Conservation (phyloP, 2,888 invertebrate genomes). For the Caenorhabditis doughertyi region DNA sequence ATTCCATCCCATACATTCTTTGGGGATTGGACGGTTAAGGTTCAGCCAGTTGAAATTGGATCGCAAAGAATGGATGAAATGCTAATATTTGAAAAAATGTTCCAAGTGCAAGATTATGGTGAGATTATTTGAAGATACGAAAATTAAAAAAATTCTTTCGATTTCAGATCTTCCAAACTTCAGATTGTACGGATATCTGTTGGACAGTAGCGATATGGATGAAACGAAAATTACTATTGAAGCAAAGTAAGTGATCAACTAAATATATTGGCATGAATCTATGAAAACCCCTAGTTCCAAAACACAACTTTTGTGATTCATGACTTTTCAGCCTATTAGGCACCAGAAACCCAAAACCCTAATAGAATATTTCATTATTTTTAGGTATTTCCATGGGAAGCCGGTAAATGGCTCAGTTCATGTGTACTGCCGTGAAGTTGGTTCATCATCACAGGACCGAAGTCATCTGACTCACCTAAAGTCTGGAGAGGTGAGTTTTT, state of each 20-base stretch:
- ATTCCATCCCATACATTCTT: constrained; percentile 75
- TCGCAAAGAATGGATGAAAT: constrained; percentile 27
- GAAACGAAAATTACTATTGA: constrained; percentile 47
- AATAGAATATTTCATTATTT: constrained; percentile 22
- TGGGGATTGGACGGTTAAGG: constrained; percentile 75
- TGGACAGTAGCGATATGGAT: constrained; percentile 34
- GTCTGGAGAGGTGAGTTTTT: constrained; percentile 49
- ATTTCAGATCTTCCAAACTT: constrained; percentile 67
- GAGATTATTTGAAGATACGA: background rate
- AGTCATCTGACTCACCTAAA: constrained; percentile 54
- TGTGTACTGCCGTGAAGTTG: constrained; percentile 47
- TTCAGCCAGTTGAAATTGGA: constrained; percentile 55
- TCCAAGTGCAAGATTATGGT: constrained; percentile 70
- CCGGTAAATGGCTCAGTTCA: constrained; percentile 51
- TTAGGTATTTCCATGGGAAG: constrained; percentile 55
- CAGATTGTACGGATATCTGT: constrained; percentile 40
- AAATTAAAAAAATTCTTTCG: background rate
- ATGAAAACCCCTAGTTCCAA: background rate
- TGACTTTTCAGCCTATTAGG: background rate
- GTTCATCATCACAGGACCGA: constrained; percentile 37
- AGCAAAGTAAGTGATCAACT: constrained; percentile 46
- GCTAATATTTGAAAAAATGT: constrained; percentile 52
- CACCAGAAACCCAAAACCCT: background rate
- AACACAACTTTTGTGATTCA: background rate
- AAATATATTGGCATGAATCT: background rate